phyloP scores from a whole-genome alignment of 2,113 vertebrate genomes.

The Platycercus adscitus region DNA sequence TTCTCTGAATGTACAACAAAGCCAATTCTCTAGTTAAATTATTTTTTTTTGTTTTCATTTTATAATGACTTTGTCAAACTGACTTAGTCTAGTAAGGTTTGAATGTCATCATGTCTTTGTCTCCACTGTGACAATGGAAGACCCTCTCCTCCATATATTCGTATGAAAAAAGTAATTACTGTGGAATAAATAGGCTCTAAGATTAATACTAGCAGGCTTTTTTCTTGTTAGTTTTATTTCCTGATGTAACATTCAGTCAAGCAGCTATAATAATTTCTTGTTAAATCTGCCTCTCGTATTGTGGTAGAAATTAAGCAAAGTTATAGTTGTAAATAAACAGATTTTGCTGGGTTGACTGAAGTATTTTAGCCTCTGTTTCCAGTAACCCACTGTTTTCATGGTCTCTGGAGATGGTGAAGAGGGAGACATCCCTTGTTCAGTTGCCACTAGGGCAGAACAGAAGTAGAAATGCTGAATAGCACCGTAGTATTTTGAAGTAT shows the following conservation, averaged over 20 bases:
- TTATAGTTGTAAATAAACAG: background rate
- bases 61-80: background rate
- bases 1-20: background rate
- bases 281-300: background rate
- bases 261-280: background rate
- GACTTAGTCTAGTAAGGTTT: background rate
- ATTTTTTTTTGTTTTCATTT: background rate
- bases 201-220: background rate
- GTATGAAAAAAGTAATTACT: background rate
- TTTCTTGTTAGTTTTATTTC: background rate
- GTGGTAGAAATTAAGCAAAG: background rate
- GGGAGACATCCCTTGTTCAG: background rate
- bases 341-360: background rate
- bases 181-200: background rate
- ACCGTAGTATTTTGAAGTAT: background rate
- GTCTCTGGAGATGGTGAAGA: background rate
- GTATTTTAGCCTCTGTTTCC: background rate
- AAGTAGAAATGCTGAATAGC: background rate
- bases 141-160: rapidly evolving
- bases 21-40: background rate
- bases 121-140: background rate
- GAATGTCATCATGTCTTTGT: background rate
- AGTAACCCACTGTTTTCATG: background rate
- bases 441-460: background rate
- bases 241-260: background rate